These are phyloP conservation scores for Eristalinus aeneus DNA, from an alignment of 2,888 invertebrate species.

Conservation along the genomic window DNA sequence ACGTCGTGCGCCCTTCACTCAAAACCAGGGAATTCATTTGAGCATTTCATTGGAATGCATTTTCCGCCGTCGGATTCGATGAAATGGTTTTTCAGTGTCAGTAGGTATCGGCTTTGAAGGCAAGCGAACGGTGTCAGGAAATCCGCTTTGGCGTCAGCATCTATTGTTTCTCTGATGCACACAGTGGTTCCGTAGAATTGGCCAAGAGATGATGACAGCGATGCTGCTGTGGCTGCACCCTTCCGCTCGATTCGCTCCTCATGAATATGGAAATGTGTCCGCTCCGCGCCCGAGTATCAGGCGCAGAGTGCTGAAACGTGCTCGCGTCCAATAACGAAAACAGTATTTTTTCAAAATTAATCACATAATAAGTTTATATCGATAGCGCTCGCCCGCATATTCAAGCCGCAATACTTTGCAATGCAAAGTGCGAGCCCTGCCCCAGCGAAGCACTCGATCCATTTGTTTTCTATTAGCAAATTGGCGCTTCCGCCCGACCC, in stretches of 20 bases:
- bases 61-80: neutral
- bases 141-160: neutral
- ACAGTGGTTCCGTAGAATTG: neutral
- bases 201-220: neutral
- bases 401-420: neutral
- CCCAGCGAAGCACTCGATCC: neutral
- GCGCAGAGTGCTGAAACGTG: neutral
- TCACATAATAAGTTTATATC: neutral
- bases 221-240: neutral
- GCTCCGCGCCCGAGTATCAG: neutral
- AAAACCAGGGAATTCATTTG: neutral
- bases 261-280: neutral
- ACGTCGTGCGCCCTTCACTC: neutral
- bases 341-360: neutral
- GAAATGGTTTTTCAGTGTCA: neutral
- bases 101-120: neutral
- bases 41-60: neutral
- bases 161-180: neutral
- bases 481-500: neutral
- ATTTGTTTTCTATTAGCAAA: constrained; percentile 32
- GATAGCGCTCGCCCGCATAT: neutral
- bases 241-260: neutral
- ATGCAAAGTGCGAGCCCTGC: neutral
- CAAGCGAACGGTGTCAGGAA: no score
- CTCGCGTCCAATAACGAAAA: neutral